Conservation (phyloP, 2,797 vertebrate species). For the Cyprinella venusta region DNA sequence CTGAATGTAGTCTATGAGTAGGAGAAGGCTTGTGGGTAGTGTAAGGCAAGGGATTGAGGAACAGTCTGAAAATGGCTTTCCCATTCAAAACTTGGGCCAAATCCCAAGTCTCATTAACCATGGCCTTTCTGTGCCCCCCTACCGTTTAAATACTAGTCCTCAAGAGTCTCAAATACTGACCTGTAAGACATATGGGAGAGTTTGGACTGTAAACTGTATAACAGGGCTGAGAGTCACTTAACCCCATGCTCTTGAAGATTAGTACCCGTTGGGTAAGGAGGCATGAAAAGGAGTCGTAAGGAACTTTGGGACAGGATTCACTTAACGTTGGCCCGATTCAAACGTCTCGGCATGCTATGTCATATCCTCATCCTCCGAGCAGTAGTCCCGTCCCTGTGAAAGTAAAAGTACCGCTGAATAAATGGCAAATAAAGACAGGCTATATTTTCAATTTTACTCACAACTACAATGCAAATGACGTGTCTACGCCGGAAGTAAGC, state of each 20-base stretch:
- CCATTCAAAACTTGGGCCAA: conserved; percentile 9
- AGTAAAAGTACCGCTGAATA: conserved; percentile 1
- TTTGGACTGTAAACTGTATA: conserved; percentile 49
- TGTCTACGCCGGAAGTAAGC: too few relatives aligned
- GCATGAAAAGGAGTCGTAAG: conserved; percentile 41
- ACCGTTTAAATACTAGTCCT: conserved; percentile 5
- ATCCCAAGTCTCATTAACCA: conserved; percentile 14
- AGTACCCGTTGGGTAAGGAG: conserved; percentile 25
- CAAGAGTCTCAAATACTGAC: conserved; percentile 34
- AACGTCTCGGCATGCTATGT: conserved; percentile 69
- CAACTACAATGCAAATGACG: not conserved
- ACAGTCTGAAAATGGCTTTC: conserved; percentile 43
- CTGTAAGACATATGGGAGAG: conserved; percentile 18
- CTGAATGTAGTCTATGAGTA: conserved; percentile 27
- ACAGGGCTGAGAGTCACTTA: not conserved
- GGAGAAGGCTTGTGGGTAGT: conserved; percentile 53
- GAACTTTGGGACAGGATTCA: conserved; percentile 10
- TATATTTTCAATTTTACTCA: not conserved
- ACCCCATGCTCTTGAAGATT: not conserved
- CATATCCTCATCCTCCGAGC: conserved; percentile 91
- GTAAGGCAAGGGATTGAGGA: conserved; percentile 59
- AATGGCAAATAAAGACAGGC: not conserved
- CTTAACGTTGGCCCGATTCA: conserved; percentile 38
- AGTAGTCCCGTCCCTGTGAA: conserved; percentile 92
- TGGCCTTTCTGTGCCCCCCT: conserved; percentile 16